Evolutionary conservation across 2,113 vertebrate species (phyloP).

Genomic region (Gymnocephalus cernua): DNA sequence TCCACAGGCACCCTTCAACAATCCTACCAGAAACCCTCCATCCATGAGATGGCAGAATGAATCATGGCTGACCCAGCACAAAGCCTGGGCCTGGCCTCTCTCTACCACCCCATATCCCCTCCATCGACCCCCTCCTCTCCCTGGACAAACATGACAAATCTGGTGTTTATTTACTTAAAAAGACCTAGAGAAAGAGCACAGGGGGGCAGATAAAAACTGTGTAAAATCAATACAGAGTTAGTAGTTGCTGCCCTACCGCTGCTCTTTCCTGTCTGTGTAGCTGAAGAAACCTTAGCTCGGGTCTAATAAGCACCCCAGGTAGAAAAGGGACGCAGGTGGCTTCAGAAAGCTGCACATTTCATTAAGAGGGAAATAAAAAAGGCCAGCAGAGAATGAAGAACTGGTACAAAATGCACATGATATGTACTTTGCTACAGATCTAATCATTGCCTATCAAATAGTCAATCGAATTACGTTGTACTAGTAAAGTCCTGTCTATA

Average conservation of each 20-base stretch:
- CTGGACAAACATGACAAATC: slow-evolving; percentile 85
- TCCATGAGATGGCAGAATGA: slow-evolving; percentile 82
- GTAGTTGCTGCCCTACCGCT: slow-evolving; percentile 68
- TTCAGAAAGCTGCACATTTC: slow-evolving; percentile 40
- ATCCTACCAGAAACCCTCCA: slow-evolving; percentile 76
- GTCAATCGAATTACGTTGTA: too few species aligned
- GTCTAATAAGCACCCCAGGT: slow-evolving; percentile 66
- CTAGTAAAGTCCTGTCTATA: background rate
- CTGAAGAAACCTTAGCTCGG: slow-evolving; percentile 36
- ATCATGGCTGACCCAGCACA: slow-evolving; percentile 77
- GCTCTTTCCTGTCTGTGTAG: slow-evolving; percentile 59
- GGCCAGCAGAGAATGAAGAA: slow-evolving; percentile 9
- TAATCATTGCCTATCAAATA: slow-evolving; percentile 7
- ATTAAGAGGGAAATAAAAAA: slow-evolving; percentile 22
- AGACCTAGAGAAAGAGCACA: slow-evolving; percentile 75
- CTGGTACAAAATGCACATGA: slow-evolving; percentile 22
- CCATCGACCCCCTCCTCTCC: slow-evolving; percentile 62
- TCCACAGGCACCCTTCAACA: slow-evolving; percentile 82
- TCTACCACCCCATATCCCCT: slow-evolving; percentile 44
- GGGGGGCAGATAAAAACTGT: slow-evolving; percentile 77
- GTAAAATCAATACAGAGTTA: slow-evolving; percentile 85
- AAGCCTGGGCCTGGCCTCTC: slow-evolving; percentile 75
- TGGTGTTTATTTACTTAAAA: slow-evolving; percentile 88
- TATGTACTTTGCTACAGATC: slow-evolving; percentile 6
- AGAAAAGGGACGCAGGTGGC: slow-evolving; percentile 60